phyloP scores from a whole-genome alignment of 1,140 invertebrate genomes.

The Papilio polyxenes region DNA sequence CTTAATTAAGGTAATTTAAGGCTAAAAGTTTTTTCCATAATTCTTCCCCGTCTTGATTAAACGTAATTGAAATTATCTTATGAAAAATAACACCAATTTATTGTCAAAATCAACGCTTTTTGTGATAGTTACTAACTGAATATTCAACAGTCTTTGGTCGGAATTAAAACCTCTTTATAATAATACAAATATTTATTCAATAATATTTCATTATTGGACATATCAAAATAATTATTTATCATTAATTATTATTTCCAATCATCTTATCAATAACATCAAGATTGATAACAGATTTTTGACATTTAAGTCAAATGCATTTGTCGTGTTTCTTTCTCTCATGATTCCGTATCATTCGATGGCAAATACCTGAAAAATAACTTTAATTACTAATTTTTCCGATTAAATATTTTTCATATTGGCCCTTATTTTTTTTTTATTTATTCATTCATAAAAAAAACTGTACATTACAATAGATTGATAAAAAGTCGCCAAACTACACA shows the following conservation, averaged over 20 bases:
- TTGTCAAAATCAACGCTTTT: not conserved
- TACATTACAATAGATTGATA: no score
- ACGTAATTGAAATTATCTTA: not conserved
- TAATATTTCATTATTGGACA: not conserved
- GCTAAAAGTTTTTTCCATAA: not conserved
- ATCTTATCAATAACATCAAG: constrained; percentile 20
- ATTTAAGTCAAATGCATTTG: not conserved
- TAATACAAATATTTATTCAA: not conserved
- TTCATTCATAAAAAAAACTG: no score
- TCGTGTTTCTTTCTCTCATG: not conserved
- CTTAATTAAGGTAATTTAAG: constrained; percentile 15
- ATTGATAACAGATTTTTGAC: not conserved
- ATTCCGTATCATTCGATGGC: not conserved
- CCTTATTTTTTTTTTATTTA: not conserved
- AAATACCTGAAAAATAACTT: constrained; percentile 8
- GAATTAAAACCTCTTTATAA: not conserved
- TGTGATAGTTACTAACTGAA: not conserved
- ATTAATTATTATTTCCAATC: not conserved
- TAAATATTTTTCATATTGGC: not conserved
- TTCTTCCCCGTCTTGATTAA: not conserved
- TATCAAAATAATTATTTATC: not conserved
- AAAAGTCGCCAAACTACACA: no score
- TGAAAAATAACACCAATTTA: constrained; percentile 1
- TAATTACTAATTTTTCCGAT: not conserved
- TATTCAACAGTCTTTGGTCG: not conserved